Evolutionary conservation across 2,113 vertebrate species (phyloP).

Genomic region (Stercorarius parasiticus): DNA sequence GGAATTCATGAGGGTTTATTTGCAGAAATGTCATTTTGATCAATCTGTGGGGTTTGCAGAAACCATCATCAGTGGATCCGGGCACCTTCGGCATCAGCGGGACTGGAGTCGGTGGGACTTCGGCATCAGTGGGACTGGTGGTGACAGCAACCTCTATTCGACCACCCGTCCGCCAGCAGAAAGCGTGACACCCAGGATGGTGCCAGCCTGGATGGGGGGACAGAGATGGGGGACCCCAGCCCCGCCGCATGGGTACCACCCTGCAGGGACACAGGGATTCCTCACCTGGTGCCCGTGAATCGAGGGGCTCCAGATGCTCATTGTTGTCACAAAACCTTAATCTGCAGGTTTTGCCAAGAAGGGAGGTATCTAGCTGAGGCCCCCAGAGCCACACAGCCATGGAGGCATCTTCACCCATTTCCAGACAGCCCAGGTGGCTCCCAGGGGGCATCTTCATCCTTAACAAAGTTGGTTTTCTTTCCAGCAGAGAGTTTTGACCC

Average conservation of each 20-base stretch:
- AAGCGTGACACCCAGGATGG: background rate
- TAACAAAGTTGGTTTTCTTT: background rate
- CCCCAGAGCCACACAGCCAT: too few relatives aligned
- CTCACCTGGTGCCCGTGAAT: fast-evolving
- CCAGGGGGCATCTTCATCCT: background rate
- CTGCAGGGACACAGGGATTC: fast-evolving
- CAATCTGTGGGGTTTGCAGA: background rate
- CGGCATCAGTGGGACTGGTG: fast-evolving
- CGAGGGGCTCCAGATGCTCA: background rate
- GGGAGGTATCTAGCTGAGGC: background rate
- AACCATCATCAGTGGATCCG: fast-evolving
- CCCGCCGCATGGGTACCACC: background rate
- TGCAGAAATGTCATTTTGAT: background rate
- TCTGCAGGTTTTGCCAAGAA: background rate
- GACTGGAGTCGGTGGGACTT: background rate
- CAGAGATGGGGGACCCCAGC: background rate
- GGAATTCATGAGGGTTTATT: background rate
- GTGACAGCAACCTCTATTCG: background rate
- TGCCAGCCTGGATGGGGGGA: background rate
- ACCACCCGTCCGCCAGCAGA: background rate
- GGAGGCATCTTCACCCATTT: too few relatives aligned
- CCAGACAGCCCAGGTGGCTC: background rate
- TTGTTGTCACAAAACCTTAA: background rate
- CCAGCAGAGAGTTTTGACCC: background rate
- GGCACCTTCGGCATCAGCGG: fast-evolving